Evolutionary conservation across 1,140 invertebrate genomes (phyloP).

Genomic region (Drosophila tristis): DNA sequence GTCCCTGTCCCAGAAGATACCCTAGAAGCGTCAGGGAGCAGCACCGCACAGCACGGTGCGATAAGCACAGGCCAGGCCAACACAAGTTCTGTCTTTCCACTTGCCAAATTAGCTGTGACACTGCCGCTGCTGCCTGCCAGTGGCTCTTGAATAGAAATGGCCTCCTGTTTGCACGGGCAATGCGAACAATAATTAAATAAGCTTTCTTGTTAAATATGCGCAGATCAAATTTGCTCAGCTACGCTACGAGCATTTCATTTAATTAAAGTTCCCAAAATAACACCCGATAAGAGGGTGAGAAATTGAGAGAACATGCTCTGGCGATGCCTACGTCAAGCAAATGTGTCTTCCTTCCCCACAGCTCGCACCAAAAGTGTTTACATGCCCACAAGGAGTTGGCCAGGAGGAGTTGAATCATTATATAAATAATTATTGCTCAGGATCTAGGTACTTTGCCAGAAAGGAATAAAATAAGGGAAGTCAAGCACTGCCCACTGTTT

Average conservation of each 20-base stretch:
- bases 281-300: constrained; percentile 56
- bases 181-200: constrained; percentile 73
- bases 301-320: constrained; percentile 24
- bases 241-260: constrained; percentile 50
- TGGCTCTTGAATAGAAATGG: constrained; percentile 48
- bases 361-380: too few relatives aligned
- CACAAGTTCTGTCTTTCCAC: constrained; percentile 7
- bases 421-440: too few relatives aligned
- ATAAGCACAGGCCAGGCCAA: constrained; percentile 17
- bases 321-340: constrained; percentile 39
- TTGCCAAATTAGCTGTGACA: constrained; percentile 14
- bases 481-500: too few relatives aligned
- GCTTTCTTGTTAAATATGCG: constrained; percentile 66
- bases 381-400: too few relatives aligned
- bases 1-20: not conserved
- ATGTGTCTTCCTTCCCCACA: not conserved
- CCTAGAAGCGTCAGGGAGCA: too few relatives aligned
- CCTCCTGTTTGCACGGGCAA: constrained; percentile 59
- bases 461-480: too few relatives aligned
- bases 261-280: constrained; percentile 68
- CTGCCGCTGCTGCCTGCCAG: too few relatives aligned
- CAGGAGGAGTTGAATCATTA: too few relatives aligned
- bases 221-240: constrained; percentile 53
- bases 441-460: too few relatives aligned
- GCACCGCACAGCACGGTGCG: not conserved